A percentile compares a stretch with the other conserved stretches of the same genome.
These are phyloP conservation scores for Thumatha senex DNA, from an alignment of 2,888 invertebrate genomes.

Conservation along the genomic window DNA sequence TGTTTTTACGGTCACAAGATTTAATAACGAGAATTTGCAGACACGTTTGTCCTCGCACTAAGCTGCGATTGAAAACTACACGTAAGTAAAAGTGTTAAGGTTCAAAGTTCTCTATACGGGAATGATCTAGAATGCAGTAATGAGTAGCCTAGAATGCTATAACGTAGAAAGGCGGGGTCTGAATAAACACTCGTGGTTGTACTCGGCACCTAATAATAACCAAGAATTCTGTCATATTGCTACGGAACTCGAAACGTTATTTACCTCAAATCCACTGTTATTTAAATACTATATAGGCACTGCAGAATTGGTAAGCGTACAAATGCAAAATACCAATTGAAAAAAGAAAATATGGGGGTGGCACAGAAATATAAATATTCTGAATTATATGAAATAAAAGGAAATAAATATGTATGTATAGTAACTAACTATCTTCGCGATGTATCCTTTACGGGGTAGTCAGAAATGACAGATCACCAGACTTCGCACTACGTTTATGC, in stretches of 20 bases:
- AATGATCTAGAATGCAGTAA: slow-evolving; percentile 9
- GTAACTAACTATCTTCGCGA: too few relatives aligned
- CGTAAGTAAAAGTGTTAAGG: slow-evolving; percentile 7
- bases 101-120: background rate
- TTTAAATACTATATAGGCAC: too few relatives aligned
- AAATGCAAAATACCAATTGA: too few relatives aligned
- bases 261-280: background rate
- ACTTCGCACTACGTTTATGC: too few relatives aligned
- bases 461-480: too few relatives aligned
- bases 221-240: slow-evolving; percentile 2
- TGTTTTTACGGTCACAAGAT: slow-evolving; percentile 42
- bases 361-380: too few relatives aligned
- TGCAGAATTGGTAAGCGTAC: too few relatives aligned
- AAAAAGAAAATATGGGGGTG: too few relatives aligned
- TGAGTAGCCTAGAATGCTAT: slow-evolving; percentile 20
- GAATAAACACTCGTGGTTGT: slow-evolving; percentile 10
- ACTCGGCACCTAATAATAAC: slow-evolving; percentile 2
- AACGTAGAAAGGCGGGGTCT: slow-evolving; percentile 10
- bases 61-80: slow-evolving; percentile 16
- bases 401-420: too few relatives aligned
- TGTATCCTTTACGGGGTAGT: too few relatives aligned
- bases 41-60: slow-evolving; percentile 23
- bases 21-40: slow-evolving; percentile 40
- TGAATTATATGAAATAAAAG: too few relatives aligned
- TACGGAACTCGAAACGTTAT: background rate